These are phyloP conservation scores for Balanococcus diminutus DNA, from an alignment of 2,888 invertebrate species.

Conservation along the genomic window DNA sequence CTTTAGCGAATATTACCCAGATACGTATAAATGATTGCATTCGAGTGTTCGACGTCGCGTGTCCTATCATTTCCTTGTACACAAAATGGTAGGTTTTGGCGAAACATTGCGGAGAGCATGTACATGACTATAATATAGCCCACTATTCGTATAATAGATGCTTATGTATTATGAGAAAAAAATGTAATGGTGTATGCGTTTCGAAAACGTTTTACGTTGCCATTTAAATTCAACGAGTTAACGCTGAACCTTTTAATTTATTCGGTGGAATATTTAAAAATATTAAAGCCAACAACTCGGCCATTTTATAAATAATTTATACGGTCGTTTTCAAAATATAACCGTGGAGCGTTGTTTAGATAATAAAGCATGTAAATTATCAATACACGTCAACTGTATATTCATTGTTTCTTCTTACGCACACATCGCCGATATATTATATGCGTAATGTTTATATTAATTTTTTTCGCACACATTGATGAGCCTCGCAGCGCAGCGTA, in stretches of 20 bases:
- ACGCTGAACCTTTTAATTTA: slow-evolving; percentile 40
- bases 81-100: not conserved
- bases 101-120: not conserved
- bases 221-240: slow-evolving; percentile 35
- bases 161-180: not conserved
- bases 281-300: slow-evolving; percentile 3
- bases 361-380: slow-evolving; percentile 35
- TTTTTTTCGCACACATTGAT: not conserved
- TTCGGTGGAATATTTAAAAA: slow-evolving; percentile 31
- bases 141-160: not conserved
- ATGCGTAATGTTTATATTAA: not conserved
- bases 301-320: slow-evolving; percentile 42
- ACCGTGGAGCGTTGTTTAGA: slow-evolving; percentile 12
- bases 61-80: not conserved
- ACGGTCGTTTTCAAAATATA: slow-evolving; percentile 35
- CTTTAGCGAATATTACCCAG: too few relatives aligned
- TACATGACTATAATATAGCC: not conserved
- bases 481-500: too few relatives aligned
- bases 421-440: not conserved
- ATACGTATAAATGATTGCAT: not conserved
- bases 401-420: slow-evolving; percentile 20
- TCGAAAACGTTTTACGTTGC: slow-evolving; percentile 4
- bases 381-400: slow-evolving; percentile 20
- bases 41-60: not conserved
- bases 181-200: slow-evolving; percentile 15